These are phyloP conservation scores for Chaitophorus viminalis DNA, from an alignment of 2,888 invertebrate genomes.

Conservation along the genomic window DNA sequence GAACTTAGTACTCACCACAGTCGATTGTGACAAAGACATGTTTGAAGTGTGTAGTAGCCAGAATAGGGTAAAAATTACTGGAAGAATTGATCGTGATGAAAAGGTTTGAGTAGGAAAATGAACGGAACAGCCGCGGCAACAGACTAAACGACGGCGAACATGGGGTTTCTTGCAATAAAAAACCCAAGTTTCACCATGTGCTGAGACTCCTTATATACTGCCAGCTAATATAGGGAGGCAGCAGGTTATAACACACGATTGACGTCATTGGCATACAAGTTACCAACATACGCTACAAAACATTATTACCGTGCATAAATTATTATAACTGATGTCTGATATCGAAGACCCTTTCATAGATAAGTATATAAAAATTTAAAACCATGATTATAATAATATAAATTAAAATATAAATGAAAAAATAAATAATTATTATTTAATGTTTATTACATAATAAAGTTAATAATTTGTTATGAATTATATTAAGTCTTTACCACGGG, in stretches of 20 bases:
- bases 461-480: too few relatives aligned
- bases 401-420: too few relatives aligned
- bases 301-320: background rate
- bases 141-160: slow-evolving; percentile 75
- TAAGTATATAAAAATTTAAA: too few relatives aligned
- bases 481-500: too few relatives aligned
- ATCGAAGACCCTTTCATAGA: too few relatives aligned
- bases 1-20: slow-evolving; percentile 71
- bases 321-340: too few relatives aligned
- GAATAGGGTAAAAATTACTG: background rate
- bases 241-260: slow-evolving; percentile 40
- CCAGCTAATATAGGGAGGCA: slow-evolving; percentile 36
- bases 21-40: slow-evolving; percentile 91
- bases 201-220: slow-evolving; percentile 54
- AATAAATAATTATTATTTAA: too few relatives aligned
- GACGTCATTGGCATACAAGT: slow-evolving; percentile 22
- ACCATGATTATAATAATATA: too few relatives aligned
- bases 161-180: slow-evolving; percentile 36
- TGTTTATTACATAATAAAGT: too few relatives aligned
- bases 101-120: background rate
- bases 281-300: slow-evolving; percentile 10
- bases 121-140: background rate
- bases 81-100: background rate
- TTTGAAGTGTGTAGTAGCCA: slow-evolving; percentile 67
- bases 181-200: slow-evolving; percentile 47